Percentiles rank a stretch among this genome's conserved stretches.
Conservation (phyloP, 2,113 vertebrate species). For the Tiliqua scincoides region DNA sequence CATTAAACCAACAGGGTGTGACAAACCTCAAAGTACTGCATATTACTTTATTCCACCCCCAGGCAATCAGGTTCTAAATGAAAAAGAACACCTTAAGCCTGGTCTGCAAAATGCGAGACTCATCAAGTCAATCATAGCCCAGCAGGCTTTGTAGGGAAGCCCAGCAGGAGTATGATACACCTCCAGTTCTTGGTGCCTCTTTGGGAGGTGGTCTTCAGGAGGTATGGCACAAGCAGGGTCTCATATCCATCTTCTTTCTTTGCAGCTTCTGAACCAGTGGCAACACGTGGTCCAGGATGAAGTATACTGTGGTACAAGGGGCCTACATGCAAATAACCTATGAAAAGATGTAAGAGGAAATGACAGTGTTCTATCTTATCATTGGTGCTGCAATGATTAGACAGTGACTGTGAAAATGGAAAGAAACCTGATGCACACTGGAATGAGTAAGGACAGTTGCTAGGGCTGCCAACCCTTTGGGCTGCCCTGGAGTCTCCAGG, state of each 20-base stretch:
- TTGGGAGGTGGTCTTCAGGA: neutral
- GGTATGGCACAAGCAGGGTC: neutral
- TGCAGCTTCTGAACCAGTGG: neutral
- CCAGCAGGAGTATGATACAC: too few relatives aligned
- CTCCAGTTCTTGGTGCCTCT: neutral
- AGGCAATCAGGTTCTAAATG: neutral
- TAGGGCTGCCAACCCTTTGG: too few relatives aligned
- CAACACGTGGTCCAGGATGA: neutral
- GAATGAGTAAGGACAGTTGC: too few relatives aligned
- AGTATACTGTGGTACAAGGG: neutral
- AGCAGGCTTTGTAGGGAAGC: neutral
- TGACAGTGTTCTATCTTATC: neutral
- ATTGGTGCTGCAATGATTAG: neutral
- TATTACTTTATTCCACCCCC: neutral
- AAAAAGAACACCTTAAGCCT: neutral
- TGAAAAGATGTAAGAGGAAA: neutral
- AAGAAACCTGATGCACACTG: neutral
- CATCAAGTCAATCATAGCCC: neutral
- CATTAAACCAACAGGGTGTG: constrained; percentile 22
- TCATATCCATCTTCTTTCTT: neutral
- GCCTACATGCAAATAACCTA: neutral
- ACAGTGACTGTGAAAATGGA: neutral
- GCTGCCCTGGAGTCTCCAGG: too few relatives aligned
- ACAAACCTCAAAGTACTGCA: neutral
- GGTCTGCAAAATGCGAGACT: neutral